These are phyloP conservation scores for Tinea semifulvella DNA, from an alignment of 2,888 invertebrate species.

Conservation along the genomic window DNA sequence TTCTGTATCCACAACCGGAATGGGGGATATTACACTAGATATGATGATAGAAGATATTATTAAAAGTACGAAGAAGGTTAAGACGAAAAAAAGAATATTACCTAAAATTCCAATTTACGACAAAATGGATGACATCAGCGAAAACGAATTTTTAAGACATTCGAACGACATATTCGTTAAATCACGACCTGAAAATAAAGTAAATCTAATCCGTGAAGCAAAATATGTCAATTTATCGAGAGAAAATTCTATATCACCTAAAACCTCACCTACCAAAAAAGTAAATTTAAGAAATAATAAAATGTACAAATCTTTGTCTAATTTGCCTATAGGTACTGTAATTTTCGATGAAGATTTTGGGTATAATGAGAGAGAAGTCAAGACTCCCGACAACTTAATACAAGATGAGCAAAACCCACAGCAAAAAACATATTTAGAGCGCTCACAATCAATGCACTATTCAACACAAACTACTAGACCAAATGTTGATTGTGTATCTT, in stretches of 20 bases:
- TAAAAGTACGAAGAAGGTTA: slow-evolving; percentile 63
- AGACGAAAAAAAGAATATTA: slow-evolving; percentile 46
- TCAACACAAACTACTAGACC: slow-evolving; percentile 29
- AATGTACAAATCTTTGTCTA: slow-evolving; percentile 30
- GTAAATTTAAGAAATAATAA: slow-evolving; percentile 17
- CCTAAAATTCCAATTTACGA: slow-evolving; percentile 28
- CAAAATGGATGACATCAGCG: slow-evolving; percentile 23
- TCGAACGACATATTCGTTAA: slow-evolving; percentile 53
- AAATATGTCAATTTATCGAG: slow-evolving; percentile 50
- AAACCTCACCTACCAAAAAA: slow-evolving; percentile 43
- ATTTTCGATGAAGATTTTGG: slow-evolving; percentile 56
- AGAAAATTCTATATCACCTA: slow-evolving; percentile 55
- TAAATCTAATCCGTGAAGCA: slow-evolving; percentile 53
- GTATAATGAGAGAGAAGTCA: slow-evolving; percentile 60
- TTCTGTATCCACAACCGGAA: slow-evolving; percentile 59
- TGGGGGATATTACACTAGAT: slow-evolving; percentile 64
- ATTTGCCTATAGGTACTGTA: slow-evolving; percentile 46
- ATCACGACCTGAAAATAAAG: slow-evolving; percentile 47
- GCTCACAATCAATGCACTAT: slow-evolving; percentile 48
- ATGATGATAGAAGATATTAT: slow-evolving; percentile 70
- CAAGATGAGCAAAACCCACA: slow-evolving; percentile 23
- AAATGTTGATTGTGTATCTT: slow-evolving; percentile 33
- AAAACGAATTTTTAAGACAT: slow-evolving; percentile 37
- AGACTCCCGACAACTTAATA: slow-evolving; percentile 44
- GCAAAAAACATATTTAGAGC: slow-evolving; percentile 27